A percentile compares a stretch with the other conserved stretches of the same genome.
Conservation (phyloP, 2,888 invertebrate species). For the Drosophila siamana region DNA sequence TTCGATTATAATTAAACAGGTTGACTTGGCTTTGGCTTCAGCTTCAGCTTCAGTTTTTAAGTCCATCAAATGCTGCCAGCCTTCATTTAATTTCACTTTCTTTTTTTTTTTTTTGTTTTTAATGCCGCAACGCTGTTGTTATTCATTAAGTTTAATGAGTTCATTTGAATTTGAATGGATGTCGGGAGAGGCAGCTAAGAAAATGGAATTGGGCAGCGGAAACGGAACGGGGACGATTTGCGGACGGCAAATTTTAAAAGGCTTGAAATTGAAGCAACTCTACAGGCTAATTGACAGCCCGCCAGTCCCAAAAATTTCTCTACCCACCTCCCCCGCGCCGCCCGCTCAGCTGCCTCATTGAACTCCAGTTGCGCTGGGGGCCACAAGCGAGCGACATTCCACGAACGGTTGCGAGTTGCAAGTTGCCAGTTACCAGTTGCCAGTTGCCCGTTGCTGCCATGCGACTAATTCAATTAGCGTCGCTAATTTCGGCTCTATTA, state of each 20-base stretch:
- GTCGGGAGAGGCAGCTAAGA: neutral
- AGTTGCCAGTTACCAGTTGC: constrained; percentile 6
- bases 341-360: too few species aligned
- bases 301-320: constrained; percentile 9
- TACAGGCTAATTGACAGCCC: constrained; percentile 61
- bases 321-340: neutral
- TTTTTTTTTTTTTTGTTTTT: constrained; percentile 13
- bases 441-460: constrained; percentile 49
- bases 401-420: neutral
- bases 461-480: constrained; percentile 68
- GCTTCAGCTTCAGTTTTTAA: too few species aligned
- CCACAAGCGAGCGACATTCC: constrained; percentile 17
- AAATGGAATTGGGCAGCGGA: constrained; percentile 11
- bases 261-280: constrained; percentile 65
- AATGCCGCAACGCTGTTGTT: constrained; percentile 60
- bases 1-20: constrained; percentile 4
- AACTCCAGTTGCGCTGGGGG: neutral
- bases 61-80: constrained; percentile 59
- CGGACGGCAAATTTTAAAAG: constrained; percentile 66
- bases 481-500: constrained; percentile 73
- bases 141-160: constrained; percentile 77
- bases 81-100: constrained; percentile 17
- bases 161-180: constrained; percentile 59
- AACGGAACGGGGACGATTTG: constrained; percentile 47
- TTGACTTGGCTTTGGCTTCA: constrained; percentile 31